A percentile compares a stretch with the other conserved stretches of the same genome.
Conservation (phyloP, 2,797 vertebrate species). For the Pangasius larnaudii region DNA sequence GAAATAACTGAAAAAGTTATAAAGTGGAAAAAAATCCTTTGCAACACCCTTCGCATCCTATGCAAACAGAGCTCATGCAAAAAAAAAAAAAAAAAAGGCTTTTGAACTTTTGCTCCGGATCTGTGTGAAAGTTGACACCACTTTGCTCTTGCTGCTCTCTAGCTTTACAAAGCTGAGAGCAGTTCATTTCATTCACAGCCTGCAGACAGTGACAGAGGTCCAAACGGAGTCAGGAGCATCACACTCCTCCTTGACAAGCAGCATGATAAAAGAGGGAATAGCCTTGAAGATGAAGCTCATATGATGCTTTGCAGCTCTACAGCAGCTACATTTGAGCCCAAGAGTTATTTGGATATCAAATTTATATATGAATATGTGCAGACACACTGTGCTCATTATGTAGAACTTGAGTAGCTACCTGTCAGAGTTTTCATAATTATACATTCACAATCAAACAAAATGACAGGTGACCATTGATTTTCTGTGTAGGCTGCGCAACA, state of each 20-base stretch:
- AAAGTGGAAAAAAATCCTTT: slow-evolving; percentile 5
- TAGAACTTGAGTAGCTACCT: not conserved
- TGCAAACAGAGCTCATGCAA: slow-evolving; percentile 13
- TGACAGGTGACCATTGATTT: not conserved
- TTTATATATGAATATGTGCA: not conserved
- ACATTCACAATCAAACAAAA: not conserved
- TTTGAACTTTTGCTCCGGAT: slow-evolving; percentile 6
- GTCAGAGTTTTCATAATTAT: slow-evolving; percentile 17
- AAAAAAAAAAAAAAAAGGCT: not conserved
- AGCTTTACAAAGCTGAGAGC: slow-evolving; percentile 4
- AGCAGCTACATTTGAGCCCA: not conserved
- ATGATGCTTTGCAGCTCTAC: not conserved
- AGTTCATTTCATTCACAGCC: slow-evolving; percentile 23
- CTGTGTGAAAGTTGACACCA: not conserved
- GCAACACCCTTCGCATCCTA: not conserved
- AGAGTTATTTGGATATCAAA: not conserved
- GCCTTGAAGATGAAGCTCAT: not conserved
- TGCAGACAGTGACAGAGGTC: slow-evolving; percentile 28
- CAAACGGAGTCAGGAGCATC: slow-evolving; percentile 12
- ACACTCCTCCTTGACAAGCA: not conserved
- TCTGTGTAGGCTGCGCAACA: not conserved
- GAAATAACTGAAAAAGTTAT: not conserved
- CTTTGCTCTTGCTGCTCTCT: slow-evolving; percentile 11
- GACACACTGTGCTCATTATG: not conserved
- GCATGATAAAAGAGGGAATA: not conserved